A percentile compares a stretch with the other conserved stretches of the same genome.
phyloP scores from a whole-genome alignment of 2,113 vertebrate species.

The Carassius gibelio region DNA sequence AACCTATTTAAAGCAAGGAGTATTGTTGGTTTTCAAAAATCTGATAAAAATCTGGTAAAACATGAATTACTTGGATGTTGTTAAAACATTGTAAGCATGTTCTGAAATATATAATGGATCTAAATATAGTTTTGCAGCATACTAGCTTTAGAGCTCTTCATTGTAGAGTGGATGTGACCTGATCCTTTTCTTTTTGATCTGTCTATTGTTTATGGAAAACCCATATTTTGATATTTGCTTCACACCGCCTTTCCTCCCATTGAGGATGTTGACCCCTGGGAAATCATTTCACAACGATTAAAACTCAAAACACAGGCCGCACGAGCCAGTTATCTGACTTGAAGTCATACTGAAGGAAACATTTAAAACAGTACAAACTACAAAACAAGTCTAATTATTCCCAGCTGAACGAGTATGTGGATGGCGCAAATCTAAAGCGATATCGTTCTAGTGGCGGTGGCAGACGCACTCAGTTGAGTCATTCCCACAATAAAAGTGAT shows the following conservation, averaged over 20 bases:
- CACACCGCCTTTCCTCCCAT: constrained; percentile 4
- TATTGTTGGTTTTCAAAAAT: background rate
- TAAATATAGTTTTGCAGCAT: background rate
- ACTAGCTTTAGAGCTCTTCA: background rate
- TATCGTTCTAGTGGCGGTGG: constrained; percentile 2
- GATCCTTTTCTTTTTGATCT: background rate
- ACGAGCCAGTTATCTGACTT: background rate
- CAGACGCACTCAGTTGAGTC: background rate
- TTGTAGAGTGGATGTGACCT: background rate
- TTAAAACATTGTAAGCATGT: too few species aligned
- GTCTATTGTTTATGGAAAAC: constrained; percentile 38
- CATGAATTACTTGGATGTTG: background rate
- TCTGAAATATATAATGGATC: background rate
- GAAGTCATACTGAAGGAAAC: constrained; percentile 16
- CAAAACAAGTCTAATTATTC: constrained; percentile 23
- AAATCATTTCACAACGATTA: constrained; percentile 43
- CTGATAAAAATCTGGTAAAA: background rate
- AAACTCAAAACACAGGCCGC: constrained; percentile 12
- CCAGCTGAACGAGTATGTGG: constrained; percentile 6
- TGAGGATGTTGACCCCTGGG: constrained; percentile 30
- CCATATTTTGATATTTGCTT: constrained; percentile 32
- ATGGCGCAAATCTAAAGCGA: constrained; percentile 1
- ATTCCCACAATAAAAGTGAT: background rate
- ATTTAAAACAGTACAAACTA: constrained; percentile 24
- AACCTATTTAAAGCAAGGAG: background rate